A percentile compares a stretch with the other conserved stretches of the same genome.
Evolutionary conservation across 2,113 vertebrate genomes (phyloP).

Genomic region (Neomonachus schauinslandi): DNA sequence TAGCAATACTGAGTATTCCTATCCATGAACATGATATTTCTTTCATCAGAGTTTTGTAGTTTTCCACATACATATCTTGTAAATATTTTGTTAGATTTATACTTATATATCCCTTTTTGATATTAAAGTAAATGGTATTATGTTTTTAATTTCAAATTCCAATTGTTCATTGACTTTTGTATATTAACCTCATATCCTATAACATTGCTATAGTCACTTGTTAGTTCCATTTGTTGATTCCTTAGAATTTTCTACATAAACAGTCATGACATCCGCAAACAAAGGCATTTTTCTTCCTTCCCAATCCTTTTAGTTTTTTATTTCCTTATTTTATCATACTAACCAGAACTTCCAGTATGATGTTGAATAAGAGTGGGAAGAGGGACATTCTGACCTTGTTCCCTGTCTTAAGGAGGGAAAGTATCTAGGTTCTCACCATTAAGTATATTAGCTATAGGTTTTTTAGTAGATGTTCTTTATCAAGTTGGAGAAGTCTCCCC

Average conservation of each 20-base stretch:
- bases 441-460: background rate
- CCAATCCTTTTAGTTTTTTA: background rate
- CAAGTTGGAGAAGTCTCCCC: background rate
- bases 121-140: background rate
- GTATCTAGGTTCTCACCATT: background rate
- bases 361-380: background rate
- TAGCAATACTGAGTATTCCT: background rate
- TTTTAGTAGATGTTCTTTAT: background rate
- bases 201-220: background rate
- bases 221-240: background rate
- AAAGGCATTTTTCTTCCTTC: background rate
- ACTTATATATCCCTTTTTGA: background rate
- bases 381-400: background rate
- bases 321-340: background rate
- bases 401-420: background rate
- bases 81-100: background rate
- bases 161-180: background rate
- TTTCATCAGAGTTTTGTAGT: background rate
- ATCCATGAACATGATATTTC: background rate
- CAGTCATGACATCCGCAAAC: background rate
- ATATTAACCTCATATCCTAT: background rate
- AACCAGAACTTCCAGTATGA: background rate
- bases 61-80: background rate
- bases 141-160: background rate
- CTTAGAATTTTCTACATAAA: background rate